Conservation (phyloP, 2,113 vertebrate species). For the Mobula birostris region DNA sequence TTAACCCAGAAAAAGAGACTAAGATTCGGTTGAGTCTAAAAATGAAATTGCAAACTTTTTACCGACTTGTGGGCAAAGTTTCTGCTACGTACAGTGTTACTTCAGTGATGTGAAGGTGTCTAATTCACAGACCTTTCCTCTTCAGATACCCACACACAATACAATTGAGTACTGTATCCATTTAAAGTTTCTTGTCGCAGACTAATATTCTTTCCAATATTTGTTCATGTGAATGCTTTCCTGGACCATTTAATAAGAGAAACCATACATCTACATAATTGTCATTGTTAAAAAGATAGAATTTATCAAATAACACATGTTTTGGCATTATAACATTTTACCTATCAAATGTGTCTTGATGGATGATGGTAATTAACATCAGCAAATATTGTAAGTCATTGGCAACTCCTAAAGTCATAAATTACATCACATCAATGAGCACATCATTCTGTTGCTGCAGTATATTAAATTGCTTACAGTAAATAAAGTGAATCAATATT, state of each 20-base stretch:
- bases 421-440: not conserved
- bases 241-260: not conserved
- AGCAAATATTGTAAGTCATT: conserved; percentile 8
- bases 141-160: not conserved
- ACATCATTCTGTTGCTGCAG: not conserved
- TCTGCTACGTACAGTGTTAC: not conserved
- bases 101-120: not conserved
- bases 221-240: conserved; percentile 1
- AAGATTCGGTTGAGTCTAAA: not conserved
- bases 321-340: conserved; percentile 55
- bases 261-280: not conserved
- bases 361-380: conserved; percentile 55
- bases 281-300: conserved; percentile 45
- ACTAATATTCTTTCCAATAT: not conserved
- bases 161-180: not conserved
- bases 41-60: not conserved
- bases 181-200: not conserved
- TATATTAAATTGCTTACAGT: not conserved
- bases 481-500: not conserved
- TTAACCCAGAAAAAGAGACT: not conserved
- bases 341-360: conserved; percentile 56
- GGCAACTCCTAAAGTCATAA: not conserved
- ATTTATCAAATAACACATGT: conserved; percentile 49
- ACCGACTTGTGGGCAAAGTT: not conserved
- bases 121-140: not conserved